Evolutionary conservation across 2,888 invertebrate species (phyloP).

Genomic region (Polydesmus complanatus): DNA sequence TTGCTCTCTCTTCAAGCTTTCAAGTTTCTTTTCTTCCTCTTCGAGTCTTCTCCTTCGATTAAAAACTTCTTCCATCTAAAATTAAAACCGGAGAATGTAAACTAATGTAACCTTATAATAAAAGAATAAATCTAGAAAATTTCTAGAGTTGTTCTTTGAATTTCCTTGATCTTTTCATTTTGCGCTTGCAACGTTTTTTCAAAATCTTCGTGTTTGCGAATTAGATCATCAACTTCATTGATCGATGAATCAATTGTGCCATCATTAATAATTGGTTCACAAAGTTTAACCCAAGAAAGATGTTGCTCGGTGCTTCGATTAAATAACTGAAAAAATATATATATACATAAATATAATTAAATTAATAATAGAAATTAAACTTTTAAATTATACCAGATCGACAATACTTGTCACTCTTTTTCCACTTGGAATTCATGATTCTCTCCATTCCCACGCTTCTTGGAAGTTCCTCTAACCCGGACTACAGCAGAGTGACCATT

Average conservation of each 20-base stretch:
- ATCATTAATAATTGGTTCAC: constrained; percentile 52
- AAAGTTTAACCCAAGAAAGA: constrained; percentile 67
- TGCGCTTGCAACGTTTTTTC: constrained; percentile 91
- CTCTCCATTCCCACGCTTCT: constrained; percentile 61
- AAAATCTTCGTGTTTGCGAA: constrained; percentile 85
- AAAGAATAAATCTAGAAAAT: constrained; percentile 20
- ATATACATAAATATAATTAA: neutral
- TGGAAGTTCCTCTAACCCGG: constrained; percentile 49
- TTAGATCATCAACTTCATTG: constrained; percentile 76
- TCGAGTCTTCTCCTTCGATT: constrained; percentile 63
- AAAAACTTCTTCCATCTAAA: constrained; percentile 67
- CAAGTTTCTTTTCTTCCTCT: constrained; percentile 55
- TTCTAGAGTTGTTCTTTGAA: constrained; percentile 71
- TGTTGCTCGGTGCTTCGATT: constrained; percentile 77
- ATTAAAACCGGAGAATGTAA: no score
- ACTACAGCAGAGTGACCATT: constrained; percentile 57
- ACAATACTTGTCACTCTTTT: constrained; percentile 63
- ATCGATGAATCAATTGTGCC: constrained; percentile 76
- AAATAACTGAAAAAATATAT: constrained; percentile 60
- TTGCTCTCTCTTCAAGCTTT: constrained; percentile 65
- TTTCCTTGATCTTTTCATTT: constrained; percentile 70
- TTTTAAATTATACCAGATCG: neutral
- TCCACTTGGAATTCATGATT: constrained; percentile 77
- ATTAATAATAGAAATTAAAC: neutral
- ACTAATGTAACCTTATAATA: neutral